A percentile compares a stretch with the other conserved stretches of the same genome.
Evolutionary conservation across 1,140 invertebrate species (phyloP).

Genomic region (Trichoplusia ni): DNA sequence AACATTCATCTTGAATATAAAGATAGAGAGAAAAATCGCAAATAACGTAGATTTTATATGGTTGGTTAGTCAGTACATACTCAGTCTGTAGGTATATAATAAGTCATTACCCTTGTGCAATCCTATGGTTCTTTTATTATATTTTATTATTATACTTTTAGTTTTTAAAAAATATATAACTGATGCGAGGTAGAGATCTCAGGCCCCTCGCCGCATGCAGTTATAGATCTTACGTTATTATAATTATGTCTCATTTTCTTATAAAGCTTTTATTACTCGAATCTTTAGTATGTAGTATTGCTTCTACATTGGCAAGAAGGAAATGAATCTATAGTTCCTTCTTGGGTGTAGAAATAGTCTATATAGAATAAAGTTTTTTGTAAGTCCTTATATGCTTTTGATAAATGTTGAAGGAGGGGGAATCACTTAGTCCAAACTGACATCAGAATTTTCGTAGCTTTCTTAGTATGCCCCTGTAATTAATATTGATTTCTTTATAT

Average conservation of each 20-base stretch:
- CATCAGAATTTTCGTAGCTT: too few species aligned
- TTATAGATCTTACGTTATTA: slow-evolving; percentile 9
- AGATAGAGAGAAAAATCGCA: background rate
- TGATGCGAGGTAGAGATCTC: slow-evolving; percentile 30
- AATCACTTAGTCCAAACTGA: too few species aligned
- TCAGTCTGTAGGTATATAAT: slow-evolving; percentile 22
- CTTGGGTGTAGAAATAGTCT: too few species aligned
- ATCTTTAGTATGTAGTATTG: too few species aligned
- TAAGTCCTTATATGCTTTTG: background rate
- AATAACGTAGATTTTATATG: slow-evolving; percentile 35
- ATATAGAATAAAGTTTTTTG: too few species aligned
- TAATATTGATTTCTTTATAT: too few species aligned
- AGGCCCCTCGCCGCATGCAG: background rate
- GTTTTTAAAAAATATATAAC: background rate
- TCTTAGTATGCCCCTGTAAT: too few species aligned
- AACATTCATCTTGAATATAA: slow-evolving; percentile 6
- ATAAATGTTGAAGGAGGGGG: slow-evolving; percentile 14
- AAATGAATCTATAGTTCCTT: too few species aligned
- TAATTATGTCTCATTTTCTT: background rate
- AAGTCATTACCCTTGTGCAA: slow-evolving; percentile 28
- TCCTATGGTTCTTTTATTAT: slow-evolving; percentile 24
- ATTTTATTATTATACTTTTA: slow-evolving; percentile 17
- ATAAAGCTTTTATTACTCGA: background rate
- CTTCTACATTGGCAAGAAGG: too few species aligned
- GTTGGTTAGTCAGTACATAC: slow-evolving; percentile 23